These are phyloP conservation scores for Parnassius smintheus DNA, from an alignment of 2,888 invertebrate species.

Conservation along the genomic window DNA sequence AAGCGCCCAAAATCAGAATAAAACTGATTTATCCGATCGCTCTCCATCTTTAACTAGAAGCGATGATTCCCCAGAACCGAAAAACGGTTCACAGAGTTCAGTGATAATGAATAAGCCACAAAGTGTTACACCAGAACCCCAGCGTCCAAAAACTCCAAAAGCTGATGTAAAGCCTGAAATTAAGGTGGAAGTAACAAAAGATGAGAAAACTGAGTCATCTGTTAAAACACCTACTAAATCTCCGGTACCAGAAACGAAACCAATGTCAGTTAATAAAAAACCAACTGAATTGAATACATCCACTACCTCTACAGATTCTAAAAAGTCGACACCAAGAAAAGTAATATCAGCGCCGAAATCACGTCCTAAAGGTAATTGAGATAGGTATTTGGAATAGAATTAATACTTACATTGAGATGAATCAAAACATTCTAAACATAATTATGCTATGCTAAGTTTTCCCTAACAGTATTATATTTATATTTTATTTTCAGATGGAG, in stretches of 20 bases:
- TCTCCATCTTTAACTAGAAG: conserved; percentile 75
- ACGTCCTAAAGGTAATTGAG: conserved; percentile 68
- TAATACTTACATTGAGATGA: conserved; percentile 48
- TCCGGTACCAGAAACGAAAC: conserved; percentile 52
- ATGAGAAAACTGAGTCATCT: conserved; percentile 44
- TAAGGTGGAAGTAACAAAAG: conserved; percentile 41
- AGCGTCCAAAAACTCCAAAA: conserved; percentile 68
- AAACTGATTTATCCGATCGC: conserved; percentile 64
- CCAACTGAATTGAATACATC: conserved; percentile 64
- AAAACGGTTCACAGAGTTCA: conserved; percentile 50
- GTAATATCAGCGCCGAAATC: conserved; percentile 65
- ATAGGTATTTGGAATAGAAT: conserved; percentile 11
- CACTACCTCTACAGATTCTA: conserved; percentile 49
- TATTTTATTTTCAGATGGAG: conserved; percentile 83
- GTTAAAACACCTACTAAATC: conserved; percentile 57
- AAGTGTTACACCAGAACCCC: conserved; percentile 55
- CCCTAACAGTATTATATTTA: background rate
- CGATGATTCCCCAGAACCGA: conserved; percentile 75
- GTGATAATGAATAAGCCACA: conserved; percentile 51
- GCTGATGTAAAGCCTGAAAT: conserved; percentile 49
- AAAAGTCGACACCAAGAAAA: conserved; percentile 69
- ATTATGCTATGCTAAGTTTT: conserved; percentile 1
- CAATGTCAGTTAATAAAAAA: conserved; percentile 56
- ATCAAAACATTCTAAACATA: conserved; percentile 43
- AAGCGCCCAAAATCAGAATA: conserved; percentile 47